Evolutionary conservation across 2,888 invertebrate genomes (phyloP).

Genomic region (Anoncus sp.): DNA sequence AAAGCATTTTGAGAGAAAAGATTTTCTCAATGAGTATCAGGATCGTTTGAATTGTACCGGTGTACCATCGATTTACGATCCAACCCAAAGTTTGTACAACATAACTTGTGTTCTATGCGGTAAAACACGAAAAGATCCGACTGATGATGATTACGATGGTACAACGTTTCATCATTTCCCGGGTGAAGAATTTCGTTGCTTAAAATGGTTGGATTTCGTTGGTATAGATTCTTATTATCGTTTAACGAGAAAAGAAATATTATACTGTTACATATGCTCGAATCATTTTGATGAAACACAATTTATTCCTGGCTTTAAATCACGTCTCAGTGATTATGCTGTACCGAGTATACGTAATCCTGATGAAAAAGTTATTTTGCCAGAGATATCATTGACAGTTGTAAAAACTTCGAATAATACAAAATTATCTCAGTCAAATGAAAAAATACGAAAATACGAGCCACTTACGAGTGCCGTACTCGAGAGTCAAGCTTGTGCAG

Average conservation of each 20-base stretch:
- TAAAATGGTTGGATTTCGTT: constrained; percentile 81
- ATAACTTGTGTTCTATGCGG: constrained; percentile 80
- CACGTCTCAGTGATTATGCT: constrained; percentile 77
- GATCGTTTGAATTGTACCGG: constrained; percentile 78
- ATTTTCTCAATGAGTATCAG: constrained; percentile 80
- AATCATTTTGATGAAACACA: constrained; percentile 80
- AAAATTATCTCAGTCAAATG: constrained; percentile 44
- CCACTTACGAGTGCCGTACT: constrained; percentile 75
- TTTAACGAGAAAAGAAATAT: constrained; percentile 80
- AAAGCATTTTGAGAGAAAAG: constrained; percentile 78
- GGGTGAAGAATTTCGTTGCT: constrained; percentile 81
- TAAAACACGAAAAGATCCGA: constrained; percentile 77
- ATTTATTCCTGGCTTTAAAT: constrained; percentile 76
- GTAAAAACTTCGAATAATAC: constrained; percentile 21
- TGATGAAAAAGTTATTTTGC: constrained; percentile 58
- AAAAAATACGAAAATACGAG: constrained; percentile 73
- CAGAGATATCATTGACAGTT: constrained; percentile 64
- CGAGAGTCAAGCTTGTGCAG: constrained; percentile 81
- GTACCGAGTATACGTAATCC: constrained; percentile 78
- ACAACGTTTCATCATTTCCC: constrained; percentile 82
- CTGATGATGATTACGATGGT: constrained; percentile 76
- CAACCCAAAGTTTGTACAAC: constrained; percentile 81
- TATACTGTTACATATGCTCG: constrained; percentile 81
- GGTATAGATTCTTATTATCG: constrained; percentile 81
- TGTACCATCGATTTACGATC: constrained; percentile 80